Percentiles rank a stretch among this genome's conserved stretches.
phyloP scores from a whole-genome alignment of 2,113 vertebrate species.

The Ceratotherium simum region DNA sequence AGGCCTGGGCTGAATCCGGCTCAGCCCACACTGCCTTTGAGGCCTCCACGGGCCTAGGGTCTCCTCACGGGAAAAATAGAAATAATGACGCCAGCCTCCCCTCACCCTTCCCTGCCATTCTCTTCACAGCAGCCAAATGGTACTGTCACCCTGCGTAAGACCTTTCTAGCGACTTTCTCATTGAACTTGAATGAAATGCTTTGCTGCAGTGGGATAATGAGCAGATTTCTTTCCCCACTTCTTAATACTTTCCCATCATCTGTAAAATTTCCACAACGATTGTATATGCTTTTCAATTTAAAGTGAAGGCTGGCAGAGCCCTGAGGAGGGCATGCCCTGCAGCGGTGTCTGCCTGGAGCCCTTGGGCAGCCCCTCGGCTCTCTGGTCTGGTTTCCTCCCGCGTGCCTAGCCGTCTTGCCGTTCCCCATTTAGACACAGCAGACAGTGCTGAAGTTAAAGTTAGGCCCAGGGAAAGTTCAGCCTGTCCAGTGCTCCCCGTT shows the following conservation, averaged over 20 bases:
- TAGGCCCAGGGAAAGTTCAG: not conserved
- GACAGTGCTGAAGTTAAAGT: slow-evolving; percentile 23
- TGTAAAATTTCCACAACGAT: not conserved
- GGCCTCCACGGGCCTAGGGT: accelerated
- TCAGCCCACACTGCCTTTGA: not conserved
- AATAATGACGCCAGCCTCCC: accelerated
- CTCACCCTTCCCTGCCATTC: accelerated
- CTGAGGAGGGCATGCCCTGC: accelerated
- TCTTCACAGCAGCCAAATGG: not conserved
- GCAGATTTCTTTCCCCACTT: not conserved
- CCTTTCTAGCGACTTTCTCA: not conserved
- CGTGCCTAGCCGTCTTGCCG: not conserved
- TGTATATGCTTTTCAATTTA: not conserved
- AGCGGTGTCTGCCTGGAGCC: not conserved
- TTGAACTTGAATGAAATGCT: not conserved
- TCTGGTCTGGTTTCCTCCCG: not conserved
- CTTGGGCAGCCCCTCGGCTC: not conserved
- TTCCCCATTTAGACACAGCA: slow-evolving; percentile 76
- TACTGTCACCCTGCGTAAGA: not conserved
- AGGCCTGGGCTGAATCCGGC: not conserved
- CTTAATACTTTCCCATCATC: not conserved
- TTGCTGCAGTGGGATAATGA: accelerated
- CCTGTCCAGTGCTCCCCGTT: not conserved
- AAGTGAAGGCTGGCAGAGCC: not conserved
- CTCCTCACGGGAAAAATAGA: not conserved